A percentile compares a stretch with the other conserved stretches of the same genome.
Evolutionary conservation across 2,888 invertebrate species (phyloP).

Genomic region (Resseliella maxima): DNA sequence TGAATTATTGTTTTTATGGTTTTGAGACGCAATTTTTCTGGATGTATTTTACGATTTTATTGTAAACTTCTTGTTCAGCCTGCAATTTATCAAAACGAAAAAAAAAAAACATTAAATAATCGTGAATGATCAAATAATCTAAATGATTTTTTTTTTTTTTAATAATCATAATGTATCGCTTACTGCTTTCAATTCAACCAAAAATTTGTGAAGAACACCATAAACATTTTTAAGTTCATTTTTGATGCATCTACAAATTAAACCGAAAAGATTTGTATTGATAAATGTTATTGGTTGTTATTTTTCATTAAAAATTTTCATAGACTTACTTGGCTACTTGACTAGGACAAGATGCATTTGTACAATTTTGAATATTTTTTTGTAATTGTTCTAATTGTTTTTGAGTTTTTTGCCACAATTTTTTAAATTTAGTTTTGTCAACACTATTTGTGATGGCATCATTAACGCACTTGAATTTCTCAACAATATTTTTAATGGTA

Average conservation of each 20-base stretch:
- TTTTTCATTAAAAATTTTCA: not conserved
- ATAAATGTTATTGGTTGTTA: too few relatives aligned
- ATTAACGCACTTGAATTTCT: not conserved
- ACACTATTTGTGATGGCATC: not conserved
- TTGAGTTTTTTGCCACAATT: not conserved
- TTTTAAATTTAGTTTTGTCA: not conserved
- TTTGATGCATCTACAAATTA: not conserved
- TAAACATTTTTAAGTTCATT: not conserved
- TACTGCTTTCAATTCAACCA: too few relatives aligned
- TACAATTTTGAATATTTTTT: not conserved
- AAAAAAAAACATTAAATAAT: too few relatives aligned
- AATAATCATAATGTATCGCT: too few relatives aligned
- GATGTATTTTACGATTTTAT: too few relatives aligned
- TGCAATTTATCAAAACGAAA: too few relatives aligned
- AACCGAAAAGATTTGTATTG: not conserved
- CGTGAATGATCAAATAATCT: too few relatives aligned
- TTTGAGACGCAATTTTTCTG: too few relatives aligned
- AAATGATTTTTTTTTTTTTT: too few relatives aligned
- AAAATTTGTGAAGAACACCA: not conserved
- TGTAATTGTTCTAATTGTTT: not conserved
- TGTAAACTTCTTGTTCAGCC: too few relatives aligned
- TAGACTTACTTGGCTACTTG: slow-evolving; percentile 15
- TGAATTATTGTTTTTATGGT: not conserved
- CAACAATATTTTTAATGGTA: not conserved
- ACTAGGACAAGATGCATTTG: not conserved